Evolutionary conservation across 2,113 vertebrate species (phyloP).

Genomic region (Numida meleagris): DNA sequence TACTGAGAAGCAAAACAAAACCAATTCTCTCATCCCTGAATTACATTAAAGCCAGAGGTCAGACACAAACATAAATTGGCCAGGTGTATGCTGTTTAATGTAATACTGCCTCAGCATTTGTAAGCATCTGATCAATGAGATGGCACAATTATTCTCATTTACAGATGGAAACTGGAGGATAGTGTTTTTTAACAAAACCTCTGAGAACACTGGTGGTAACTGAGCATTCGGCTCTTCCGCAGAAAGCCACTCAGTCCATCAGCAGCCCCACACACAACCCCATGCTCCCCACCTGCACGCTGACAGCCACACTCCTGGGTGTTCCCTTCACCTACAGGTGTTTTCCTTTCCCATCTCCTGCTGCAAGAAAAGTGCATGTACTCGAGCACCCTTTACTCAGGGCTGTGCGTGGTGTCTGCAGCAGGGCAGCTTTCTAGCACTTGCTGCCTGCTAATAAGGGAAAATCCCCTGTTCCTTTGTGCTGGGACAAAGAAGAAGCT

Average conservation of each 20-base stretch:
- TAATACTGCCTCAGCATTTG: fast-evolving
- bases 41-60: background rate
- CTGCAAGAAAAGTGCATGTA: background rate
- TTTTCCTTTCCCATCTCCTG: background rate
- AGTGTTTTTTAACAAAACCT: background rate
- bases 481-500: fast-evolving
- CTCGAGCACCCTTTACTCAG: background rate
- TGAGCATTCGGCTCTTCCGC: background rate
- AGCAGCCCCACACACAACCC: fast-evolving
- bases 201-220: background rate
- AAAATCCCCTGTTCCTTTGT: background rate
- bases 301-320: fast-evolving
- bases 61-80: background rate
- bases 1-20: background rate
- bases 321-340: fast-evolving
- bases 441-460: background rate
- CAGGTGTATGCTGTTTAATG: background rate
- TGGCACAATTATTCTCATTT: background rate
- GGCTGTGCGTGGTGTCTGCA: background rate
- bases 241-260: background rate
- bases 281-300: fast-evolving
- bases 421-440: background rate
- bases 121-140: background rate
- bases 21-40: background rate
- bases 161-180: background rate